phyloP scores from a whole-genome alignment of 2,888 invertebrate species.

The Sinopyrophorus schimmeli region DNA sequence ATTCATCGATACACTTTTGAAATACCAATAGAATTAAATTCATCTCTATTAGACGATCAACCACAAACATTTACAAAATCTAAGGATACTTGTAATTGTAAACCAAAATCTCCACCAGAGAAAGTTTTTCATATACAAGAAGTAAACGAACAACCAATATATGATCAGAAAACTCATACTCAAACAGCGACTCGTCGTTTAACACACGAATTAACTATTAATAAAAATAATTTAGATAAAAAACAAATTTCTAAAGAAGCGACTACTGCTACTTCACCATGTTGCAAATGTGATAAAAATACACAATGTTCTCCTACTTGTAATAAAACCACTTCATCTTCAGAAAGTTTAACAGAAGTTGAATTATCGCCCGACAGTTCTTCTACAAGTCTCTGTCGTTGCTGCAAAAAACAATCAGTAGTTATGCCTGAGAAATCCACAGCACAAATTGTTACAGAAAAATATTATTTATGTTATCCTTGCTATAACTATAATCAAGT shows the following conservation, averaged over 20 bases:
- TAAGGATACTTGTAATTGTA: too few species aligned
- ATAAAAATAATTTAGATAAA: too few species aligned
- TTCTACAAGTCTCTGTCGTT: slow-evolving; percentile 10
- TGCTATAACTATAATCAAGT: slow-evolving; percentile 30
- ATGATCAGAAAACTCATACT: too few species aligned
- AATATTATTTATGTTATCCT: slow-evolving; percentile 33
- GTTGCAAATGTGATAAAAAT: background rate
- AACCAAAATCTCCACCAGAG: too few species aligned
- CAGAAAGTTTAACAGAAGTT: background rate
- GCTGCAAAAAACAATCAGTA: slow-evolving; percentile 9
- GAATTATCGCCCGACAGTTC: too few species aligned
- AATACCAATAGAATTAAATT: slow-evolving; percentile 14
- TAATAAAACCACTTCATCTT: background rate
- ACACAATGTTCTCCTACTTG: background rate
- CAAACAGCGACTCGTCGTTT: too few species aligned
- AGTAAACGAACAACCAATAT: too few species aligned
- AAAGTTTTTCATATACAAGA: too few species aligned
- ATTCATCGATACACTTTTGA: slow-evolving; percentile 28
- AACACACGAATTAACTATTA: too few species aligned
- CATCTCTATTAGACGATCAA: background rate
- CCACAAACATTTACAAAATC: background rate
- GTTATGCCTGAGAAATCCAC: background rate
- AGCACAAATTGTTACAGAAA: slow-evolving; percentile 7
- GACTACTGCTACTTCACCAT: background rate
- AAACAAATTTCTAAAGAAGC: too few species aligned